Conservation (phyloP, 2,888 invertebrate genomes). For the Boloria euphrosyne region DNA sequence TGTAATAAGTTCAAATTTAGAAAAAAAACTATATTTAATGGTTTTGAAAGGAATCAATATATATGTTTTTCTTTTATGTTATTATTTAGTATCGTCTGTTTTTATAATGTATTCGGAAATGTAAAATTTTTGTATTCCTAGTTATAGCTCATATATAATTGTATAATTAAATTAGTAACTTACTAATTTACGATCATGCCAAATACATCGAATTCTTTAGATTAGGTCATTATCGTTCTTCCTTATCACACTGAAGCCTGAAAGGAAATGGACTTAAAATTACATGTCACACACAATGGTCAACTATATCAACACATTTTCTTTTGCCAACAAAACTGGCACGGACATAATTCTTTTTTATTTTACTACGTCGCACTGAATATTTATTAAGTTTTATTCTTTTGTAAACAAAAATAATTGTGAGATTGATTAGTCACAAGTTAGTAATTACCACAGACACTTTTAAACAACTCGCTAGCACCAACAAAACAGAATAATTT, state of each 20-base stretch:
- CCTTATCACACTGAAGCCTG: slow-evolving; percentile 65
- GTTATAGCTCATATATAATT: not conserved
- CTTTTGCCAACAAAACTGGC: not conserved
- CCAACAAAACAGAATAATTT: slow-evolving; percentile 24
- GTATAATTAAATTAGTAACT: slow-evolving; percentile 22
- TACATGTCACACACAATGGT: slow-evolving; percentile 30
- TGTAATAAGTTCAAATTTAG: no score
- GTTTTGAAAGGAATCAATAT: not conserved
- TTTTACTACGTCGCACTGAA: not conserved
- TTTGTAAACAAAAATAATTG: slow-evolving; percentile 47
- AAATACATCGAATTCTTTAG: slow-evolving; percentile 49
- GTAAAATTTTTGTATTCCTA: slow-evolving; percentile 11
- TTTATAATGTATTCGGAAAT: slow-evolving; percentile 11
- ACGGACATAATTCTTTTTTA: not conserved
- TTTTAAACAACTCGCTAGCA: slow-evolving; percentile 30
- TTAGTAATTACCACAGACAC: slow-evolving; percentile 44
- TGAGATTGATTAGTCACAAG: slow-evolving; percentile 47
- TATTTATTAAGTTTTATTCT: slow-evolving; percentile 1
- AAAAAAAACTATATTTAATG: no score
- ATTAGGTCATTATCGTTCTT: slow-evolving; percentile 70
- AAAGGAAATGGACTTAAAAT: slow-evolving; percentile 56
- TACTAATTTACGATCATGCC: slow-evolving; percentile 41
- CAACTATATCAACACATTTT: slow-evolving; percentile 14
- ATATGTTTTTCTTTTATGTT: not conserved
- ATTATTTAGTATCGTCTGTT: not conserved